Percentiles rank a stretch among this genome's conserved stretches.
These are phyloP conservation scores for Ramphastos sulfuratus DNA, from an alignment of 2,113 vertebrate genomes.

Conservation along the genomic window DNA sequence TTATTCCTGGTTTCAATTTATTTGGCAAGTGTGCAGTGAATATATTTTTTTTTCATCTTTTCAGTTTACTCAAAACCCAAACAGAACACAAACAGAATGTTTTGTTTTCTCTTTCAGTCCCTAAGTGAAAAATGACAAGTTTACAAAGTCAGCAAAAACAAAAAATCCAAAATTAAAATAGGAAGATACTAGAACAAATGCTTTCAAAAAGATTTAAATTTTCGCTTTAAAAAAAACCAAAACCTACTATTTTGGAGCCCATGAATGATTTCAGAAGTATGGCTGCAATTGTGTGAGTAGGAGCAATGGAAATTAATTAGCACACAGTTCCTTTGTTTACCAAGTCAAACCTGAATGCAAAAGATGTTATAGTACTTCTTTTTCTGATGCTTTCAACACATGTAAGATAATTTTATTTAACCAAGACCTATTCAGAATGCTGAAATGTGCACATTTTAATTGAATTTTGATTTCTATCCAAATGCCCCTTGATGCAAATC, in stretches of 20 bases:
- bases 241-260: not conserved
- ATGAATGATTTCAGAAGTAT: not conserved
- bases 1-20: not conserved
- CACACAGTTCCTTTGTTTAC: not conserved
- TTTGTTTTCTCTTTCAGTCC: not conserved
- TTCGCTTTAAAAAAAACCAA: not conserved
- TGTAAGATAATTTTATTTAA: not conserved
- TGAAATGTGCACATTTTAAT: not conserved
- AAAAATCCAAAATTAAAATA: not conserved
- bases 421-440: constrained; percentile 14
- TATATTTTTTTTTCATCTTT: not conserved
- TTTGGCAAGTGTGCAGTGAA: not conserved
- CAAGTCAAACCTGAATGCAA: not conserved
- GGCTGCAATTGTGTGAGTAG: not conserved
- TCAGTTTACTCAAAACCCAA: not conserved
- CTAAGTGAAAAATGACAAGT: not conserved
- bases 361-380: not conserved
- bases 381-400: not conserved
- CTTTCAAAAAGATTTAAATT: not conserved
- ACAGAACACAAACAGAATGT: not conserved
- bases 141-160: not conserved
- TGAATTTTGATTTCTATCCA: not conserved
- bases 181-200: not conserved
- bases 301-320: not conserved
- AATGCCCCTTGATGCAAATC: not conserved